phyloP scores from a whole-genome alignment of 2,113 vertebrate species.

The Gadus chalcogrammus region DNA sequence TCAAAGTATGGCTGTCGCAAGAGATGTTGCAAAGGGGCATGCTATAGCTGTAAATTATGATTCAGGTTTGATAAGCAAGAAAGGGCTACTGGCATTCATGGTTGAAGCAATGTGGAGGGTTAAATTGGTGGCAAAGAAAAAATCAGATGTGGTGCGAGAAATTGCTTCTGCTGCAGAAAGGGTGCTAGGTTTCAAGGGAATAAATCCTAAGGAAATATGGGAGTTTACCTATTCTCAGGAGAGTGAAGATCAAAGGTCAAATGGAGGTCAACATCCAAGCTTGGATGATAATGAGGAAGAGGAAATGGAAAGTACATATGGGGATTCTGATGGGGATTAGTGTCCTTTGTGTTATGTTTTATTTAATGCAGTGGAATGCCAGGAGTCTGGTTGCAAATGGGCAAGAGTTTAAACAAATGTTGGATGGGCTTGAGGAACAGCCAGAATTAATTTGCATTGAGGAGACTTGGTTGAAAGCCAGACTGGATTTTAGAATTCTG shows the following conservation, averaged over 20 bases:
- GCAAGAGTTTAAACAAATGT: too few species aligned
- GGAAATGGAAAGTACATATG: too few species aligned
- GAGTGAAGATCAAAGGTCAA: too few species aligned
- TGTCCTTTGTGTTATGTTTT: too few species aligned
- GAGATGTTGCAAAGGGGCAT: neutral
- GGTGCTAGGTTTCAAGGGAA: neutral
- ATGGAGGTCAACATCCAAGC: too few species aligned
- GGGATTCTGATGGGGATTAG: too few species aligned
- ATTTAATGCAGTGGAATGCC: neutral
- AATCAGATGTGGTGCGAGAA: neutral
- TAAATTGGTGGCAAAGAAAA: neutral
- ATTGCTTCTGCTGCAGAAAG: neutral
- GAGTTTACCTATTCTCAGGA: too few species aligned
- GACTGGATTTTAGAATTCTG: neutral
- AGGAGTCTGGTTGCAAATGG: too few species aligned
- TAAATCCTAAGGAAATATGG: neutral
- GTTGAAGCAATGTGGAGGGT: neutral
- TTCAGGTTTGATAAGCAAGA: neutral
- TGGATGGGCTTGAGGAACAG: too few species aligned
- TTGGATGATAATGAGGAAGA: too few species aligned
- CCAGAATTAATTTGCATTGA: neutral
- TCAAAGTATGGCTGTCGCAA: neutral
- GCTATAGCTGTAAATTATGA: neutral
- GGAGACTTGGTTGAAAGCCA: neutral
- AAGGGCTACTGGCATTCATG: neutral